Conservation (phyloP, 2,797 vertebrate species). For the Paramormyrops hopkinsi region DNA sequence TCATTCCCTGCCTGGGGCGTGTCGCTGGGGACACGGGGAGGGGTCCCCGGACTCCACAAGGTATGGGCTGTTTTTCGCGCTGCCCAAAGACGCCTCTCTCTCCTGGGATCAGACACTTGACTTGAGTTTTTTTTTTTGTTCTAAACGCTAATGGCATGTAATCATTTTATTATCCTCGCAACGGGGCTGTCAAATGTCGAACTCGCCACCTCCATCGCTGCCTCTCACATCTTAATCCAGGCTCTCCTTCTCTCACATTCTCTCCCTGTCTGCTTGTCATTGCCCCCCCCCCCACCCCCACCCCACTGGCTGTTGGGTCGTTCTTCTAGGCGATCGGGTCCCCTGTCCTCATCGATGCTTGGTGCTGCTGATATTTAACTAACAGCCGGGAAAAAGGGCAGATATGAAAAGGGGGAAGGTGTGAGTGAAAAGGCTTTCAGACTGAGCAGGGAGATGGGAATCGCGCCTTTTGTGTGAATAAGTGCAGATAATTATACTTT, state of each 20-base stretch:
- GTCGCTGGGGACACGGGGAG: background rate
- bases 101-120: background rate
- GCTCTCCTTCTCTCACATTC: background rate
- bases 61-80: background rate
- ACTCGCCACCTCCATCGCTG: background rate
- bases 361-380: slow-evolving; percentile 24
- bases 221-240: background rate
- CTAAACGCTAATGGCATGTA: background rate
- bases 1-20: background rate
- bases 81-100: background rate
- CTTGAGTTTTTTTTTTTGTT: background rate
- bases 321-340: slow-evolving; percentile 59
- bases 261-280: background rate
- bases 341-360: slow-evolving; percentile 47
- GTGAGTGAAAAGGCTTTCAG: slow-evolving; percentile 62
- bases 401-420: background rate
- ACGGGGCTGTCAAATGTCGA: background rate
- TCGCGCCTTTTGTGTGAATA: slow-evolving; percentile 79
- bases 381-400: slow-evolving; percentile 37
- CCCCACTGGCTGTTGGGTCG: background rate
- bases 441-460: slow-evolving; percentile 71
- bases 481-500: slow-evolving; percentile 87
- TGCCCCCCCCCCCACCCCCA: background rate
- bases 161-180: background rate
- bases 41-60: background rate